Conservation (phyloP, 1,140 invertebrate genomes). For the Littorina saxatilis region DNA sequence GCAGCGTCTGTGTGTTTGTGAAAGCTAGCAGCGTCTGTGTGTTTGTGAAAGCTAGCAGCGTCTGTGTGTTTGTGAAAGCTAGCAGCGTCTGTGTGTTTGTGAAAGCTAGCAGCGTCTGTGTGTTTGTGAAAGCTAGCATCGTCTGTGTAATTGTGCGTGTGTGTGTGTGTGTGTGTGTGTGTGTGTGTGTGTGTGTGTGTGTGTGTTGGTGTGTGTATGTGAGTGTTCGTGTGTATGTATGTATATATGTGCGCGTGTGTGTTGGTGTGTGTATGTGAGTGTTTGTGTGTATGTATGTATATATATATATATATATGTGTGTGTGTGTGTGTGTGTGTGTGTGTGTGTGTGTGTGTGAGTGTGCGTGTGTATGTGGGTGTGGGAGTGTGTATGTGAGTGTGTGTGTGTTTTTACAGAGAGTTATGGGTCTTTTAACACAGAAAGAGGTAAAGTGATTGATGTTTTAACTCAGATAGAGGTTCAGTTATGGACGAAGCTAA, state of each 20-base stretch:
- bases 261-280: neutral
- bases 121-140: no score
- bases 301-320: neutral
- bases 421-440: neutral
- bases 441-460: no score
- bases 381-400: neutral
- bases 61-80: no score
- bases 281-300: neutral
- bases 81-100: no score
- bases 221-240: conserved; percentile 14
- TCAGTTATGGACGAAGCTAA: no score
- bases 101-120: no score
- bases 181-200: neutral
- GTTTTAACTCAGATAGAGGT: no score
- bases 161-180: no score
- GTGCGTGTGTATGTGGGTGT: conserved; percentile 14
- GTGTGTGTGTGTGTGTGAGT: neutral
- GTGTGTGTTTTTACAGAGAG: neutral
- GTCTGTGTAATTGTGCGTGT: no score
- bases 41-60: no score
- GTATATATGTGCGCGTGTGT: conserved; percentile 6
- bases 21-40: no score
- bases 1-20: conserved; percentile 13
- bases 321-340: conserved; percentile 12
- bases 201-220: conserved; percentile 19